Conservation (phyloP, 2,113 vertebrate genomes). For the Nannospalax galili region DNA sequence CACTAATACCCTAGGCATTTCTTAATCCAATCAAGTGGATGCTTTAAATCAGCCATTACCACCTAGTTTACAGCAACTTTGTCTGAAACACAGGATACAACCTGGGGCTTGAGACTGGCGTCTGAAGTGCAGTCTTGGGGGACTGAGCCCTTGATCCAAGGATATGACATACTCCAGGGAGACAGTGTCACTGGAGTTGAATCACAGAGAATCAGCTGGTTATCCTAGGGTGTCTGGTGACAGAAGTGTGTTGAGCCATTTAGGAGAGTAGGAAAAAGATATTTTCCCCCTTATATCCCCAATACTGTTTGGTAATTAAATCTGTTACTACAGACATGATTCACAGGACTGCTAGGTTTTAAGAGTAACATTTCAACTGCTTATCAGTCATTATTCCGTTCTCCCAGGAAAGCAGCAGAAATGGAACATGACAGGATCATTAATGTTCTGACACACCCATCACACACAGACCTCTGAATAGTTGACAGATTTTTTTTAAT, state of each 20-base stretch:
- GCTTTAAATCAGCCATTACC: background rate
- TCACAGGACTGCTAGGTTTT: background rate
- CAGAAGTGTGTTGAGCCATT: background rate
- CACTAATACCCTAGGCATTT: background rate
- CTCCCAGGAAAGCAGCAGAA: background rate
- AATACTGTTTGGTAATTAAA: background rate
- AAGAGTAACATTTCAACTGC: background rate
- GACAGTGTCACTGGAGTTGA: background rate
- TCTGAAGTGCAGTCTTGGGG: background rate
- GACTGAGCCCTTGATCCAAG: background rate
- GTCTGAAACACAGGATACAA: background rate
- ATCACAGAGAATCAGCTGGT: too few species aligned
- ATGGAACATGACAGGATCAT: background rate
- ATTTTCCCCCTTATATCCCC: background rate
- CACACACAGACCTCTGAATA: background rate
- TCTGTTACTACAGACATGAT: background rate
- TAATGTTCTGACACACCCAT: background rate
- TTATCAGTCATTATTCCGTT: background rate
- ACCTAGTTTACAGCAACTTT: background rate
- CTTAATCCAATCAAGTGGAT: background rate
- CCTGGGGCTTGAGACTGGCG: background rate
- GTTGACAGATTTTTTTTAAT: conserved; percentile 50
- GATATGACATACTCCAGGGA: background rate
- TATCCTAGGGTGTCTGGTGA: too few species aligned
- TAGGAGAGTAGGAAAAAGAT: background rate